Evolutionary conservation across 64 coral and sea anemone genomes (phyloP).

Genomic region (Orbicella faveolata): DNA sequence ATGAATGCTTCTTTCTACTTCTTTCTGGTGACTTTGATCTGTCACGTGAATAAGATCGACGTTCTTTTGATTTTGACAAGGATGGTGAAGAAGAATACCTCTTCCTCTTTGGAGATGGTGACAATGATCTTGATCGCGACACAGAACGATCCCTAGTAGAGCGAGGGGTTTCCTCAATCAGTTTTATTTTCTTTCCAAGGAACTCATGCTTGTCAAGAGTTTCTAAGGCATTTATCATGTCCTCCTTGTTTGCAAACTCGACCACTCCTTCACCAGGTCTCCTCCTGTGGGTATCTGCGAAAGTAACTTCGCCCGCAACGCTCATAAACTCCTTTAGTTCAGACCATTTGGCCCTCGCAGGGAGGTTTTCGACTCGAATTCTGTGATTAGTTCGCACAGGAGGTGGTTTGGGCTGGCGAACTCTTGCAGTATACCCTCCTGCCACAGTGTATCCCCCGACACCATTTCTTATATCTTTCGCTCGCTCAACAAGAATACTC

Average conservation of each 20-base stretch:
- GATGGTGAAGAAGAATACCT: slow-evolving; percentile 50
- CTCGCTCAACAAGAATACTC: slow-evolving; percentile 91
- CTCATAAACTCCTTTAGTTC: slow-evolving; percentile 98
- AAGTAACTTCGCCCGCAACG: slow-evolving; percentile 92
- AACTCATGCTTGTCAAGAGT: slow-evolving; percentile 75
- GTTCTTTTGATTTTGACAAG: slow-evolving; percentile 17
- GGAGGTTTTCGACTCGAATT: slow-evolving; percentile 90
- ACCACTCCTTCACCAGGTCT: slow-evolving; percentile 95
- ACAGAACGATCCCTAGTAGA: slow-evolving; percentile 42
- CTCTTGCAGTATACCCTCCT: slow-evolving; percentile 76
- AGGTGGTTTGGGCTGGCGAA: slow-evolving; percentile 71
- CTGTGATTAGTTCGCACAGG: slow-evolving; percentile 79
- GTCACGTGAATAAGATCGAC: slow-evolving; percentile 44
- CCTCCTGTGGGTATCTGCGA: slow-evolving; percentile 96
- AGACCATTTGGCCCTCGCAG: slow-evolving; percentile 92
- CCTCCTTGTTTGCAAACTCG: slow-evolving; percentile 84
- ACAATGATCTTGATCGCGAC: slow-evolving; percentile 65
- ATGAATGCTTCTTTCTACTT: slow-evolving; percentile 47
- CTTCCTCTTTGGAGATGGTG: slow-evolving; percentile 45
- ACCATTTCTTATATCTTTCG: slow-evolving; percentile 76
- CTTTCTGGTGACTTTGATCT: slow-evolving; percentile 41
- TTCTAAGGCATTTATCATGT: slow-evolving; percentile 79
- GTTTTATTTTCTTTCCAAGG: slow-evolving; percentile 81
- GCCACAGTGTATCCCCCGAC: slow-evolving; percentile 88
- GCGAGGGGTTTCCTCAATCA: slow-evolving; percentile 83